phyloP scores from a whole-genome alignment of 2,113 vertebrate genomes.

The Petroica traversi region DNA sequence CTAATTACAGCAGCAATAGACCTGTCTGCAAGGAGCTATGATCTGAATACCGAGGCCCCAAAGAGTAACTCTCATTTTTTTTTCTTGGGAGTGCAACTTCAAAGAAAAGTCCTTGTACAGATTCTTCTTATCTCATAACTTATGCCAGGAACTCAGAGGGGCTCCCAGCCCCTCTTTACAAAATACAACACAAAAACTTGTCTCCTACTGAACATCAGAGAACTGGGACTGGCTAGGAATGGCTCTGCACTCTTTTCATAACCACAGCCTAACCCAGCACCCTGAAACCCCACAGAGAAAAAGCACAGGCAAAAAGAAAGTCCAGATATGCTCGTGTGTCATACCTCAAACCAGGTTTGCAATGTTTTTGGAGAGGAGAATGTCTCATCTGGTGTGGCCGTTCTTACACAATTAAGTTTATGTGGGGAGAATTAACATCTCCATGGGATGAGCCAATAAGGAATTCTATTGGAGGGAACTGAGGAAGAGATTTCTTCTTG shows the following conservation, averaged over 20 bases:
- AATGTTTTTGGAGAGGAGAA: not conserved
- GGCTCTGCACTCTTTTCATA: not conserved
- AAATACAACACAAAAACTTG: not conserved
- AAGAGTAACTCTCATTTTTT: not conserved
- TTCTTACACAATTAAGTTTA: not conserved
- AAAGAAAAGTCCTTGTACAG: not conserved
- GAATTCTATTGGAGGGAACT: not conserved
- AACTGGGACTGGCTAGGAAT: not conserved
- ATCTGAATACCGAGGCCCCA: not conserved
- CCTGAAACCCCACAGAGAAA: not conserved
- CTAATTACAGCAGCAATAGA: slow-evolving; percentile 14
- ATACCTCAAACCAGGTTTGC: not conserved
- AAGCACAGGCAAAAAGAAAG: not conserved
- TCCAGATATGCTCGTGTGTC: not conserved
- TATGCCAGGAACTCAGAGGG: not conserved
- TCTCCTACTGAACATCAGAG: not conserved
- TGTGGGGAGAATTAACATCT: not conserved
- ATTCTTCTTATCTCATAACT: not conserved
- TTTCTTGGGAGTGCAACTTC: not conserved
- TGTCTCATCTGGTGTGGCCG: not conserved
- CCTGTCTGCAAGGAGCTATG: not conserved
- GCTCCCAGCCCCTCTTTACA: not conserved
- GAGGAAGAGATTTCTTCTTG: not conserved
- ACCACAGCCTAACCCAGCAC: not conserved
- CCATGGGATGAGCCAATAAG: not conserved